Conservation (phyloP, 1,140 invertebrate species). For the Piezodorus guildinii region DNA sequence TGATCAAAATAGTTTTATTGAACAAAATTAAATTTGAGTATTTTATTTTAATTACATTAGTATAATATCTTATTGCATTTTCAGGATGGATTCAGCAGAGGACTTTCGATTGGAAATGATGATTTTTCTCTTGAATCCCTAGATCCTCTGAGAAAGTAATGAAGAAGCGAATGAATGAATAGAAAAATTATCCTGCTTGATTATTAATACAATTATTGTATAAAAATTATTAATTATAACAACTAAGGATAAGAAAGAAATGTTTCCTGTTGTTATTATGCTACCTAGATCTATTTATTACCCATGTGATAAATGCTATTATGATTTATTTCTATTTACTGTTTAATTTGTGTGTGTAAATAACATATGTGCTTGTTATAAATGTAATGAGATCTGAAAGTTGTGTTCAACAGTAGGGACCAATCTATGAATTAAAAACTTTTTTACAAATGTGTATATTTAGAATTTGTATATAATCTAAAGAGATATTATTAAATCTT, state of each 20-base stretch:
- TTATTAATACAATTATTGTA: neutral
- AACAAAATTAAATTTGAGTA: too few species aligned
- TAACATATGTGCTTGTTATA: conserved; percentile 2
- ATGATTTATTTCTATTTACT: neutral
- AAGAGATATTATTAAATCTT: neutral
- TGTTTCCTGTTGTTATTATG: neutral
- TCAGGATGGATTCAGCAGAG: conserved; percentile 72
- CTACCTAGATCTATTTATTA: conserved; percentile 1
- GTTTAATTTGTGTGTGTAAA: neutral
- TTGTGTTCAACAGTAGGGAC: conserved; percentile 10
- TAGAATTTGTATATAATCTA: conserved; percentile 12
- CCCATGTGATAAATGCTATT: conserved; percentile 1
- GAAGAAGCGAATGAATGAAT: too few species aligned
- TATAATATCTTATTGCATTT: conserved; percentile 31
- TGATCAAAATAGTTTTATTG: too few species aligned
- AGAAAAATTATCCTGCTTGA: too few species aligned
- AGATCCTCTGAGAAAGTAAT: conserved; percentile 53
- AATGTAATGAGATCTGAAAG: neutral
- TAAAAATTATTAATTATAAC: conserved; percentile 3
- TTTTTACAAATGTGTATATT: conserved; percentile 8
- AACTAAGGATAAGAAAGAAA: neutral
- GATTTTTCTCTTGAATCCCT: conserved; percentile 77
- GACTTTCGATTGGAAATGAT: conserved; percentile 63
- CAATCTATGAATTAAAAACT: neutral
- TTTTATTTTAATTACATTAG: too few species aligned